phyloP scores from a whole-genome alignment of 2,888 invertebrate species.

The Neocrepidodera transversa region DNA sequence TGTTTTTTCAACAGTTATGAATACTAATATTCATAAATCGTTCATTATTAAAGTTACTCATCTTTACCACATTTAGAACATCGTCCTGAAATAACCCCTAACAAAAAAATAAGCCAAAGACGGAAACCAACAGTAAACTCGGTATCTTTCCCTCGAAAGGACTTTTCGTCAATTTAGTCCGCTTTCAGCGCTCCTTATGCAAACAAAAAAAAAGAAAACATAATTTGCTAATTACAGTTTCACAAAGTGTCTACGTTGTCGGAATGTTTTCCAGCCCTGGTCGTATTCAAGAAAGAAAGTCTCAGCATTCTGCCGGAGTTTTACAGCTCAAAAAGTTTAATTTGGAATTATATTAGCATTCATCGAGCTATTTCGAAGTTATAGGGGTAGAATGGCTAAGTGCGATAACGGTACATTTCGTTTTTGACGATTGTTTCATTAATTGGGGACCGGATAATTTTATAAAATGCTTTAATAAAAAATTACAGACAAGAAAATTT shows the following conservation, averaged over 20 bases:
- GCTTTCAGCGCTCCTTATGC: constrained; percentile 8
- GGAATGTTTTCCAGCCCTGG: constrained; percentile 21
- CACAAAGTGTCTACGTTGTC: constrained; percentile 28
- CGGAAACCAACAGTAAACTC: constrained; percentile 3
- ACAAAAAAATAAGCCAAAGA: not conserved
- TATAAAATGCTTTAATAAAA: too few species aligned
- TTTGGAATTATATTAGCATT: constrained; percentile 30
- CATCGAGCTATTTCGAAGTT: constrained; percentile 16
- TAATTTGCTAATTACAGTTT: constrained; percentile 32
- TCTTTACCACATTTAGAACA: too few species aligned
- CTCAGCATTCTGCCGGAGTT: constrained; percentile 29
- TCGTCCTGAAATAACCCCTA: too few species aligned
- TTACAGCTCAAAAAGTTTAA: constrained; percentile 30
- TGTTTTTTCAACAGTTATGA: too few species aligned
- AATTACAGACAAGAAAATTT: too few species aligned
- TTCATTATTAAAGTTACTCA: too few species aligned
- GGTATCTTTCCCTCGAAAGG: not conserved
- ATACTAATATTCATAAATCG: too few species aligned
- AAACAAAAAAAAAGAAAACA: constrained; percentile 24
- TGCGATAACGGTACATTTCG: constrained; percentile 38
- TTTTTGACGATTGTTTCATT: constrained; percentile 15
- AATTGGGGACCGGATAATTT: too few species aligned
- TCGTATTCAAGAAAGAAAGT: constrained; percentile 21
- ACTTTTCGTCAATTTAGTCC: constrained; percentile 8
- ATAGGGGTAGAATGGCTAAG: constrained; percentile 23